A percentile compares a stretch with the other conserved stretches of the same genome.
phyloP scores from a whole-genome alignment of 2,113 vertebrate species.

The Scomber scombrus region DNA sequence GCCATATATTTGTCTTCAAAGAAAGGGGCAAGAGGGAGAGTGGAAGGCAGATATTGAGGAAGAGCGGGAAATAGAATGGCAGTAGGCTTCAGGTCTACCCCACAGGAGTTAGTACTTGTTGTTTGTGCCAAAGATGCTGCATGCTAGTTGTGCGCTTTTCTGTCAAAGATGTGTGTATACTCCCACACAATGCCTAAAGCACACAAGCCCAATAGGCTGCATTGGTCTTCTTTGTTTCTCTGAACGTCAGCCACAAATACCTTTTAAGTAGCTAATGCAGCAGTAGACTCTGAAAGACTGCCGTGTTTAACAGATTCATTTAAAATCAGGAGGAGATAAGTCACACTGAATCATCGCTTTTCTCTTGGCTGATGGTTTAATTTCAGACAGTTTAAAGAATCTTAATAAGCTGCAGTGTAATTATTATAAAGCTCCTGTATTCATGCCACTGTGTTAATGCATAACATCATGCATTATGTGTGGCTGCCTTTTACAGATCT shows the following conservation, averaged over 20 bases:
- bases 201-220: constrained; percentile 21
- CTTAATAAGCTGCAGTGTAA: constrained; percentile 7
- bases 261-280: constrained; percentile 34
- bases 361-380: constrained; percentile 11
- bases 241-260: constrained; percentile 21
- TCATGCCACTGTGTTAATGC: not conserved
- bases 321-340: constrained; percentile 19
- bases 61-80: constrained; percentile 59
- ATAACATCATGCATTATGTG: not conserved
- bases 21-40: constrained; percentile 20
- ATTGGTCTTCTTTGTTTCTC: constrained; percentile 31
- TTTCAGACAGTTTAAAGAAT: constrained; percentile 11
- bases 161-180: constrained; percentile 33
- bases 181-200: constrained; percentile 60
- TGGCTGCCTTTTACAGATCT: constrained; percentile 86
- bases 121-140: constrained; percentile 59
- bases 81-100: constrained; percentile 50
- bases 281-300: constrained; percentile 4
- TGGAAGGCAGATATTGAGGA: constrained; percentile 44
- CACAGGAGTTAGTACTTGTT: constrained; percentile 56
- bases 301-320: constrained; percentile 1
- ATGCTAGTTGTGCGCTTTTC: constrained; percentile 44
- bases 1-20: constrained; percentile 65
- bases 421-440: constrained; percentile 4
- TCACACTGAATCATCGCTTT: constrained; percentile 9